A percentile compares a stretch with the other conserved stretches of the same genome.
phyloP scores from a whole-genome alignment of 2,113 vertebrate species.

The Neotoma lepida region DNA sequence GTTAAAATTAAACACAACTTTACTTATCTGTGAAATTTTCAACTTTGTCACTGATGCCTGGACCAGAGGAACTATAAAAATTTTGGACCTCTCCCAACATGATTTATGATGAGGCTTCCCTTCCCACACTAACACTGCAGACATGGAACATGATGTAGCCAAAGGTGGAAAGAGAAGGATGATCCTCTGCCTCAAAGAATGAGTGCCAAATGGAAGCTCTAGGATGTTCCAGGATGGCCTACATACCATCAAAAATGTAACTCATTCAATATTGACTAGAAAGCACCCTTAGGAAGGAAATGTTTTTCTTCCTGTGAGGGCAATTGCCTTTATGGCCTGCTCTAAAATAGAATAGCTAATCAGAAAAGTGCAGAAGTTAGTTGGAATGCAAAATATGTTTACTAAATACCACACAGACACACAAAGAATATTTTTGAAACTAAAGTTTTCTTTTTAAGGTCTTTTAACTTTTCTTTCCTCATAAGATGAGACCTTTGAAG shows the following conservation, averaged over 20 bases:
- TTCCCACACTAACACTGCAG: background rate
- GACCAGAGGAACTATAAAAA: conserved; percentile 23
- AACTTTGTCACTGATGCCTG: conserved; percentile 51
- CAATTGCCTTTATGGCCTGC: background rate
- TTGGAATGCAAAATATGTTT: background rate
- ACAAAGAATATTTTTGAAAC: conserved; percentile 35
- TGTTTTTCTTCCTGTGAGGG: background rate
- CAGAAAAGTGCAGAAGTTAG: background rate
- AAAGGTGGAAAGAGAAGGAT: background rate
- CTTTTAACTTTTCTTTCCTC: background rate
- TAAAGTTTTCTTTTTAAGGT: conserved; percentile 3
- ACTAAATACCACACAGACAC: no score
- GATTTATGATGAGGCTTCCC: background rate
- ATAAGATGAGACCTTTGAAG: background rate
- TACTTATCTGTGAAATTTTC: conserved; percentile 49
- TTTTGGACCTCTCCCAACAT: background rate
- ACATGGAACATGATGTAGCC: background rate
- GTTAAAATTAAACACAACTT: conserved; percentile 30
- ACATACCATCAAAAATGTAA: background rate
- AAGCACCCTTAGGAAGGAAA: background rate
- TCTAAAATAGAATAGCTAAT: conserved; percentile 4
- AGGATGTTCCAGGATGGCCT: no score
- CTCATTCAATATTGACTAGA: background rate
- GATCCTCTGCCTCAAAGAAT: background rate
- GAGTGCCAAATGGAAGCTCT: background rate